Percentiles rank a stretch among this genome's conserved stretches.
Conservation (phyloP, 2,888 invertebrate genomes). For the Pandemis heparana region DNA sequence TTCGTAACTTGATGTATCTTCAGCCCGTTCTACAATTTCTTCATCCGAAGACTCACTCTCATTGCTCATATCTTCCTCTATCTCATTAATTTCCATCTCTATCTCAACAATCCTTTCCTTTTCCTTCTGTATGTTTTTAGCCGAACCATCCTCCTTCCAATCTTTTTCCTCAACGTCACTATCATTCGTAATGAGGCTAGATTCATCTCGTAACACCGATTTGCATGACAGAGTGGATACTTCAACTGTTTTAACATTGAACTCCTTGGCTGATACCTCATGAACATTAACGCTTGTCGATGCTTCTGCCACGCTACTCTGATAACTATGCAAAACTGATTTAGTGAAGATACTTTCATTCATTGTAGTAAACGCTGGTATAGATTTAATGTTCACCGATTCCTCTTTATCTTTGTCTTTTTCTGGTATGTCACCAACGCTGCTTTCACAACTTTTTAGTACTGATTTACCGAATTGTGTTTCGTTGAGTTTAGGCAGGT, state of each 20-base stretch:
- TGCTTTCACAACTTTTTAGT: slow-evolving; percentile 33
- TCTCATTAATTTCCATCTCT: slow-evolving; percentile 77
- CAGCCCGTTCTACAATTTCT: slow-evolving; percentile 44
- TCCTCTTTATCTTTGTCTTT: slow-evolving; percentile 30
- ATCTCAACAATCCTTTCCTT: slow-evolving; percentile 77
- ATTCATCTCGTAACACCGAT: slow-evolving; percentile 55
- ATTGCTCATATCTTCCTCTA: slow-evolving; percentile 73
- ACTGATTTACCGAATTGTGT: slow-evolving; percentile 37
- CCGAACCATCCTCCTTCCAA: slow-evolving; percentile 49
- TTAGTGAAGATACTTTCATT: slow-evolving; percentile 66
- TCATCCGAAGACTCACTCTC: slow-evolving; percentile 51
- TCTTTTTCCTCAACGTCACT: slow-evolving; percentile 65
- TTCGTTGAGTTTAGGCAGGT: slow-evolving; percentile 34
- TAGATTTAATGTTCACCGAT: slow-evolving; percentile 12
- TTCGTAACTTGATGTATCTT: slow-evolving; percentile 45
- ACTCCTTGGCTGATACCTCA: slow-evolving; percentile 46
- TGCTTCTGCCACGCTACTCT: slow-evolving; percentile 64
- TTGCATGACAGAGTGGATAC: slow-evolving; percentile 34
- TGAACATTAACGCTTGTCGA: slow-evolving; percentile 51
- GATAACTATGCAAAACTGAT: slow-evolving; percentile 71
- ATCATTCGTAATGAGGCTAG: slow-evolving; percentile 76
- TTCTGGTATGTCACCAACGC: slow-evolving; percentile 20
- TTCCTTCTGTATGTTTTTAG: slow-evolving; percentile 69
- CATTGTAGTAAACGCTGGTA: slow-evolving; percentile 66
- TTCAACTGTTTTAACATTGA: slow-evolving; percentile 26